Evolutionary conservation across 1,140 invertebrate genomes (phyloP), one percentile per base, ranked within the genome.

Genomic region (Stenopsyche tienmushanensis): DNA sequence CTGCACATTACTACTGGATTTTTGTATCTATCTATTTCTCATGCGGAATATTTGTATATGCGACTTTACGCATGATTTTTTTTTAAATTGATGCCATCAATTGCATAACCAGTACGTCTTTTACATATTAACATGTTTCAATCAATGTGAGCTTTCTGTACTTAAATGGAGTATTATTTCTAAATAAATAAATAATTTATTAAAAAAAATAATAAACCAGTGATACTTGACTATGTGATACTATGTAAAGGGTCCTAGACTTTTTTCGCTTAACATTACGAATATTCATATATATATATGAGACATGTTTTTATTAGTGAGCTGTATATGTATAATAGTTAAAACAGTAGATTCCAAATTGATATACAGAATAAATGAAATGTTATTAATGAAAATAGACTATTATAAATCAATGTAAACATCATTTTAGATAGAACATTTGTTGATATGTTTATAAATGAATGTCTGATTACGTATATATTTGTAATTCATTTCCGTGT

Each of bases 201-300:
- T 10, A 23, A 50, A 50, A 50, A 50, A 44, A 42, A 44, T 57
- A 57, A 42, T 42, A 42, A 57, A 57, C 54, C 54, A 57, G 54
- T 57, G 54, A 57, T 57, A 57, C 54, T 42, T 42, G 29, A 57
- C 53, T 55, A 39, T 57, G 54, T 57, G 54, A 57, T 57, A 57
- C 54, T 57, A 57, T 42, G 54, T 44, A 57, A 57, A 57, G 9
- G 10, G 26, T 41, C 29, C 21, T 57, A 57, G 29, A 57, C 54
- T 23, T 57, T 13, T 42, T 49, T 49, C 23, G 45, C 45, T 49
- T 49, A 49, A 49, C 45, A 15, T 15, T 20, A 49, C 18, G 10
- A 42, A 42, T n/a, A n/a, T n/a, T n/a, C n/a, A n/a, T n/a, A n/a
- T n/a, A 2, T 2, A 17, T 42, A 42, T 50, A 13, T 50, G 17